Conservation (phyloP, 2,888 invertebrate species). For the Machimus rusticus region DNA sequence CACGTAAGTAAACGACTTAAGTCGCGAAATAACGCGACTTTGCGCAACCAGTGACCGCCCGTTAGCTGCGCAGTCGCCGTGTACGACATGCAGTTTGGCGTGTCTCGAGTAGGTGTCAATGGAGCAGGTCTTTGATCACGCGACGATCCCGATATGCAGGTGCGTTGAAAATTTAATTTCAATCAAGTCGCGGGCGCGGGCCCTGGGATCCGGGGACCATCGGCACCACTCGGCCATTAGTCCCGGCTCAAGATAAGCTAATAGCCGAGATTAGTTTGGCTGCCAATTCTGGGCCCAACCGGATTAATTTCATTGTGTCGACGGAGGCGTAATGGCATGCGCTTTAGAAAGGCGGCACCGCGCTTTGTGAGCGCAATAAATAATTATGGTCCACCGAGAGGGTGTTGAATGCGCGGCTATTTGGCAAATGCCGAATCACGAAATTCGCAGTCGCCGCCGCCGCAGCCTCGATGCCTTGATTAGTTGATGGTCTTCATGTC, state of each 20-base stretch:
- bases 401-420: constrained; percentile 13
- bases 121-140: constrained; percentile 48
- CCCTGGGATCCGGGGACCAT: background rate
- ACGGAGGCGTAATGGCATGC: constrained; percentile 39
- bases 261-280: constrained; percentile 38
- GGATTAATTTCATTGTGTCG: constrained; percentile 36
- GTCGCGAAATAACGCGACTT: constrained; percentile 10
- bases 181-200: background rate
- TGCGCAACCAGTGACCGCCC: constrained; percentile 43
- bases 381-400: constrained; percentile 14
- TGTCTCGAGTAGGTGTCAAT: constrained; percentile 49
- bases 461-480: background rate
- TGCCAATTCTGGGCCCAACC: constrained; percentile 23
- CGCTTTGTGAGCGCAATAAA: constrained; percentile 3
- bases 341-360: constrained; percentile 30
- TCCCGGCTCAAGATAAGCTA: constrained; percentile 23
- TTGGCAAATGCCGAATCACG: background rate
- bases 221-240: background rate
- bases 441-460: background rate
- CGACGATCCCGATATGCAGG: constrained; percentile 42
- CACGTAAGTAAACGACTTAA: background rate
- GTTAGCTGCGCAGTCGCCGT: background rate
- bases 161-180: constrained; percentile 40
- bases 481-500: constrained; percentile 14
- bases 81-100: constrained; percentile 9